Evolutionary conservation across 2,797 vertebrate species (phyloP).

Genomic region (Falco concolor): DNA sequence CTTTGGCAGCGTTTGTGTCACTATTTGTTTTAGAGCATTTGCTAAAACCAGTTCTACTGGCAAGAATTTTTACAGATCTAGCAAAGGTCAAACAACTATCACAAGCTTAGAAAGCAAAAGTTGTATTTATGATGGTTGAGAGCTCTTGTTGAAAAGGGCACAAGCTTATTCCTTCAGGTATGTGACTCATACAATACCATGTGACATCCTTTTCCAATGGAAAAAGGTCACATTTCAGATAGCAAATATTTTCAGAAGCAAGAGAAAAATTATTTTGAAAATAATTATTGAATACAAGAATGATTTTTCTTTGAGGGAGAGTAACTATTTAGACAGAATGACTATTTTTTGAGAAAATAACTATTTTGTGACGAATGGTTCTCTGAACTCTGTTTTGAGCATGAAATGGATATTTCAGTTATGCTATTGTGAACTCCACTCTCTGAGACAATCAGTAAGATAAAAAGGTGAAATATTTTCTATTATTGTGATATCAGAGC

Average conservation of each 20-base stretch:
- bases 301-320: not conserved
- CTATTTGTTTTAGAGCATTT: not conserved
- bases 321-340: not conserved
- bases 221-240: not conserved
- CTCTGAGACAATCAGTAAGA: not conserved
- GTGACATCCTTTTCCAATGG: not conserved
- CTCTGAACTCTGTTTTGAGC: not conserved
- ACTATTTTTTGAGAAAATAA: not conserved
- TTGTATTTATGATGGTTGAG: not conserved
- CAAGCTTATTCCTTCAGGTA: not conserved
- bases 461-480: not conserved
- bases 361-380: not conserved
- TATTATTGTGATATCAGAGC: not conserved
- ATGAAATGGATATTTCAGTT: not conserved
- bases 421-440: not conserved
- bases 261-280: not conserved
- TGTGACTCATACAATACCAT: not conserved
- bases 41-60: not conserved
- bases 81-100: not conserved
- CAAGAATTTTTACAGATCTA: not conserved
- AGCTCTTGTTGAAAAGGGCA: conserved; percentile 5
- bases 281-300: not conserved
- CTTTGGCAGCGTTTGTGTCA: not conserved
- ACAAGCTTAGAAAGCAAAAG: not conserved
- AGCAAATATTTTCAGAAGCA: not conserved